phyloP scores from a whole-genome alignment of 2,797 vertebrate species.

The Hydrophis major region DNA sequence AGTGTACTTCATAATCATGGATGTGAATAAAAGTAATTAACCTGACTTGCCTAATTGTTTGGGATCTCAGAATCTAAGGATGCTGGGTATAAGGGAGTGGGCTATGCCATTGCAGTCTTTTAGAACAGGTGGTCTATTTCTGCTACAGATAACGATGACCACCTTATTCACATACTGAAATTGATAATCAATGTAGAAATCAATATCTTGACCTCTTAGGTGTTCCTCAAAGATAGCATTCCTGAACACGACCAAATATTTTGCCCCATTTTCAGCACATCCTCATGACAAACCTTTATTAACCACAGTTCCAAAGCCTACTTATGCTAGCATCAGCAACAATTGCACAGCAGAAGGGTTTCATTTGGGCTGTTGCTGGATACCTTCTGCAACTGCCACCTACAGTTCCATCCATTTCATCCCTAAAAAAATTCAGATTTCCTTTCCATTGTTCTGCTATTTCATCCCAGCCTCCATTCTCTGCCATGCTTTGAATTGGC shows the following conservation, averaged over 20 bases:
- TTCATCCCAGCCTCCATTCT: not conserved
- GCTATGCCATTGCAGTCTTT: not conserved
- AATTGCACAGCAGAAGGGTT: not conserved
- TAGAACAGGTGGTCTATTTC: not conserved
- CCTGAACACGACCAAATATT: not conserved
- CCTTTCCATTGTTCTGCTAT: not conserved
- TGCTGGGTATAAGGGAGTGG: not conserved
- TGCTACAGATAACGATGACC: not conserved
- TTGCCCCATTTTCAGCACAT: not conserved
- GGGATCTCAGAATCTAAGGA: not conserved
- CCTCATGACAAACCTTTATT: not conserved
- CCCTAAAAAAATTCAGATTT: not conserved
- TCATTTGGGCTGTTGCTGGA: not conserved
- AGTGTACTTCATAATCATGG: not conserved
- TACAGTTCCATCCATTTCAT: no score
- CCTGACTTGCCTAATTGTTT: not conserved
- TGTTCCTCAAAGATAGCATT: not conserved
- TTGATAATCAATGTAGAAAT: not conserved
- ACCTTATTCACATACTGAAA: not conserved
- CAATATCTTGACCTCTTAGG: not conserved
- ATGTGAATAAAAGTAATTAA: not conserved
- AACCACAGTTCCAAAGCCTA: not conserved
- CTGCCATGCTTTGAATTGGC: not conserved
- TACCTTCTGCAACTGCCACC: not conserved
- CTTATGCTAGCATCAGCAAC: not conserved